phyloP scores from a whole-genome alignment of 2,797 vertebrate species.

The Nannoperca australis region DNA sequence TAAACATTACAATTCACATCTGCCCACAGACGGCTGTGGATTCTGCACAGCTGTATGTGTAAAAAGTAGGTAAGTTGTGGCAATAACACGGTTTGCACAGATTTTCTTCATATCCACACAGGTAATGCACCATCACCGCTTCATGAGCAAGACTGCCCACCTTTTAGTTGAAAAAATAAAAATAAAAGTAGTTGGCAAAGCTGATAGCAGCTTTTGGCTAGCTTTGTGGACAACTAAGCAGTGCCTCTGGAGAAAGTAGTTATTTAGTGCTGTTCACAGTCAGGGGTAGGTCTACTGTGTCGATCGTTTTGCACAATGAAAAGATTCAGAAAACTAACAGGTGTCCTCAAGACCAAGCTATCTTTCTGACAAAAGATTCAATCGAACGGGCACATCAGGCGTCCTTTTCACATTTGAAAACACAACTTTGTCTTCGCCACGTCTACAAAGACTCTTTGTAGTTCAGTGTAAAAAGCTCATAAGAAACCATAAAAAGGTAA shows the following conservation, averaged over 20 bases:
- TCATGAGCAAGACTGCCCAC: slow-evolving; percentile 52
- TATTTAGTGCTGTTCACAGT: slow-evolving; percentile 83
- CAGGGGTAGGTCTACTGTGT: slow-evolving; percentile 74
- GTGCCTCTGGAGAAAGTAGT: slow-evolving; percentile 72
- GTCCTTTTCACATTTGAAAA: slow-evolving; percentile 83
- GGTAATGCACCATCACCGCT: slow-evolving; percentile 57
- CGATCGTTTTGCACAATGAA: slow-evolving; percentile 64
- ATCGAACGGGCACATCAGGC: slow-evolving; percentile 72
- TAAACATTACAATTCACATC: slow-evolving; percentile 73
- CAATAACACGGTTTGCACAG: slow-evolving; percentile 63
- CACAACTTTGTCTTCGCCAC: slow-evolving; percentile 64
- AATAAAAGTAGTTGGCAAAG: slow-evolving; percentile 66
- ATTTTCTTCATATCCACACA: slow-evolving; percentile 61
- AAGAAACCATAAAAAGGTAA: slow-evolving; percentile 81
- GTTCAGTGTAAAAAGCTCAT: slow-evolving; percentile 83
- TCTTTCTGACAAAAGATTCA: slow-evolving; percentile 68
- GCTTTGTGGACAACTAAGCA: slow-evolving; percentile 66
- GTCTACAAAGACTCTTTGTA: slow-evolving; percentile 78
- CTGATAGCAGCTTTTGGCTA: slow-evolving; percentile 73
- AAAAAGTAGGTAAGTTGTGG: slow-evolving; percentile 58
- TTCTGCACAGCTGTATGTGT: slow-evolving; percentile 50
- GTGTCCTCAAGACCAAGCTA: slow-evolving; percentile 55
- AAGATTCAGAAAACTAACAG: slow-evolving; percentile 60
- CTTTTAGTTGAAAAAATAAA: slow-evolving; percentile 21
- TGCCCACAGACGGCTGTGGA: slow-evolving; percentile 56